phyloP scores from a whole-genome alignment of 2,888 invertebrate genomes.

The Galerucella pusilla region DNA sequence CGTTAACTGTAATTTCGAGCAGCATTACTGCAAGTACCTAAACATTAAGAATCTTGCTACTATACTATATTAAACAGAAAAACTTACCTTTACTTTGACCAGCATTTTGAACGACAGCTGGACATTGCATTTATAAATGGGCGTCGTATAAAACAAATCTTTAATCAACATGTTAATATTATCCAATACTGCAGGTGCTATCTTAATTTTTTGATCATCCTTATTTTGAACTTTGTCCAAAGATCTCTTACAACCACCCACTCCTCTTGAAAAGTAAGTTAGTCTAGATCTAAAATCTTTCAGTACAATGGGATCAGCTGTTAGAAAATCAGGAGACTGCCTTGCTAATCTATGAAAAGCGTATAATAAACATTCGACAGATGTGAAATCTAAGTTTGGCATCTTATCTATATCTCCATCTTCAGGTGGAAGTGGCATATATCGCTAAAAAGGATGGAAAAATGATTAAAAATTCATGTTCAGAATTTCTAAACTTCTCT shows the following conservation, averaged over 20 bases:
- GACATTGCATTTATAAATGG: conserved; percentile 88
- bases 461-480: neutral
- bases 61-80: no score
- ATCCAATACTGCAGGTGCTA: conserved; percentile 88
- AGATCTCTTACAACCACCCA: conserved; percentile 72
- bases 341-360: conserved; percentile 81
- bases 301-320: conserved; percentile 76
- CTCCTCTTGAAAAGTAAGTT: conserved; percentile 92
- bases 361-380: conserved; percentile 91
- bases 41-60: neutral
- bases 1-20: no score
- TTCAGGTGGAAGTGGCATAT: conserved; percentile 88
- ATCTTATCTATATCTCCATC: conserved; percentile 72
- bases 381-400: conserved; percentile 92
- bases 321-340: conserved; percentile 81
- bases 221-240: conserved; percentile 51
- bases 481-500: no score
- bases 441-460: conserved; percentile 71
- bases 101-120: conserved; percentile 78
- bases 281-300: conserved; percentile 89
- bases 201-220: conserved; percentile 79
- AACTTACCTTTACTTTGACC: conserved; percentile 66
- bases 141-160: conserved; percentile 94
- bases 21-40: no score
- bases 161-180: conserved; percentile 93